These are phyloP conservation scores for Ptilorrhoa leucosticta DNA, from an alignment of 2,113 vertebrate species.

Conservation along the genomic window DNA sequence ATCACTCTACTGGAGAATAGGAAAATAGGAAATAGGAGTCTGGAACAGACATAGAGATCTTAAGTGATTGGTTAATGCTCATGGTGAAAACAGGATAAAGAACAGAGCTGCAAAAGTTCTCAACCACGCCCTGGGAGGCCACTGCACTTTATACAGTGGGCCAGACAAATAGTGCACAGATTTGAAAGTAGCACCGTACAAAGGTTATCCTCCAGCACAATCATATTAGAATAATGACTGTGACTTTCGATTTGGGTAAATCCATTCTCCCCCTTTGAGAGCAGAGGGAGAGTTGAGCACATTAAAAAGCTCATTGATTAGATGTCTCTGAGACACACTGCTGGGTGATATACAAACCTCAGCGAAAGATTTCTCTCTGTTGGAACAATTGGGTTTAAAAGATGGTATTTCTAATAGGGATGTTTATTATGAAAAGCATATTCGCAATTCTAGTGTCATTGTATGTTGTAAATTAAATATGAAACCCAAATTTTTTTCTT, in stretches of 20 bases:
- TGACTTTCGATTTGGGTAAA: neutral
- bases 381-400: neutral
- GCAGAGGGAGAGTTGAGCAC: neutral
- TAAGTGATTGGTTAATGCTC: neutral
- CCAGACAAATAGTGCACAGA: neutral
- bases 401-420: neutral
- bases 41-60: neutral
- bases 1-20: neutral
- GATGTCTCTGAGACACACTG: neutral
- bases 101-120: neutral
- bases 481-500: neutral
- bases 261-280: neutral
- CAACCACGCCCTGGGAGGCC: neutral
- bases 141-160: neutral
- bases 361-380: neutral
- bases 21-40: neutral
- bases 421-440: neutral
- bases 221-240: neutral
- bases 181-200: neutral
- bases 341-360: neutral
- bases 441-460: neutral
- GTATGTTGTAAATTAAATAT: neutral
- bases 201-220: neutral
- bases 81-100: neutral
- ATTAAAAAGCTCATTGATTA: constrained; percentile 45